These are phyloP conservation scores for Agrochola lota DNA, from an alignment of 2,888 invertebrate genomes.

Conservation along the genomic window DNA sequence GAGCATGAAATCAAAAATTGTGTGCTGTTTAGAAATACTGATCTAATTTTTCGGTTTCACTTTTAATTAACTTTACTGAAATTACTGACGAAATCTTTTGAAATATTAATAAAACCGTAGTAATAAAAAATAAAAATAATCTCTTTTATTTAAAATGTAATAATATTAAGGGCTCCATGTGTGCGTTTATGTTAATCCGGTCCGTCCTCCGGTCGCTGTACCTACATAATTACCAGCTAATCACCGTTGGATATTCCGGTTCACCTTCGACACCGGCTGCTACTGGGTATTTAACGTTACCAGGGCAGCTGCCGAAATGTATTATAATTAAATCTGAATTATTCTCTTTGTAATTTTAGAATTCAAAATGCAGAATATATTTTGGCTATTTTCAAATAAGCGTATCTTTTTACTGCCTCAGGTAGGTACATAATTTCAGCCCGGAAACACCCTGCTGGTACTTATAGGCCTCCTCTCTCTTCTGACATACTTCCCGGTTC, in stretches of 20 bases:
- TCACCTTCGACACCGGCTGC: not conserved
- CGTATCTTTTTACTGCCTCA: not conserved
- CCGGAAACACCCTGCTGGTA: no score
- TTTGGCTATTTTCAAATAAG: not conserved
- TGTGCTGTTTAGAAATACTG: not conserved
- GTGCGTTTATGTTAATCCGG: not conserved
- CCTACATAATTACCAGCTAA: not conserved
- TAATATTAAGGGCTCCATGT: no score
- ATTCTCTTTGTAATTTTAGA: not conserved
- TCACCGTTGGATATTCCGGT: not conserved
- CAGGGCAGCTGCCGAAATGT: not conserved
- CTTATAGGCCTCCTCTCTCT: no score
- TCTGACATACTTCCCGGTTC: no score
- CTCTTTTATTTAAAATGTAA: not conserved
- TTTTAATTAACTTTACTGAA: not conserved
- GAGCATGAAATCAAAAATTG: not conserved
- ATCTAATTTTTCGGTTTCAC: not conserved
- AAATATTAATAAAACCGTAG: not conserved
- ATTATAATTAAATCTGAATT: not conserved
- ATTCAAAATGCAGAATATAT: not conserved
- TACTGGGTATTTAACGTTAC: not conserved
- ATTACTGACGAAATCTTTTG: not conserved
- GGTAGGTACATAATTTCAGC: no score
- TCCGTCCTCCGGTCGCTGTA: no score
- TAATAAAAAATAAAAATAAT: not conserved